phyloP scores from a whole-genome alignment of 2,113 vertebrate species.

The Rutilus rutilus region DNA sequence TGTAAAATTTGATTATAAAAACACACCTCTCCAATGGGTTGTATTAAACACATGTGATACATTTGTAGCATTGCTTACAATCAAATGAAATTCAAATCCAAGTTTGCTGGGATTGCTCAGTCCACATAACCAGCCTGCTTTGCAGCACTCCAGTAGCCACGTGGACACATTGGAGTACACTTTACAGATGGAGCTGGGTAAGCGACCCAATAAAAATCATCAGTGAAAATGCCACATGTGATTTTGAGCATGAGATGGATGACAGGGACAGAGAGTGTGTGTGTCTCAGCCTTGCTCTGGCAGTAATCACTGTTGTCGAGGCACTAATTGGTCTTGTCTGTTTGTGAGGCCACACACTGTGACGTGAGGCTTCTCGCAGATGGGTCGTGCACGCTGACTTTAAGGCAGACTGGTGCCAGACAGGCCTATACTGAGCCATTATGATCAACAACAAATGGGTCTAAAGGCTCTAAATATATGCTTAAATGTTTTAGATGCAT shows the following conservation, averaged over 20 bases:
- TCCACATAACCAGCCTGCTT: slow-evolving; percentile 36
- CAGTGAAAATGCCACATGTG: slow-evolving; percentile 39
- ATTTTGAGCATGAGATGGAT: slow-evolving; percentile 42
- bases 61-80: neutral
- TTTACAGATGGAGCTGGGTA: slow-evolving; percentile 41
- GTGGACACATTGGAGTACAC: slow-evolving; percentile 34
- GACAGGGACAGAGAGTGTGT: slow-evolving; percentile 15
- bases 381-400: slow-evolving; percentile 33
- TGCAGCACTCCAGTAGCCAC: slow-evolving; percentile 20
- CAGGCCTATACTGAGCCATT: neutral
- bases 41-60: neutral
- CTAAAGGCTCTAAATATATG: neutral
- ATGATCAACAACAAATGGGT: slow-evolving; percentile 4
- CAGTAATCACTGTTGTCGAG: slow-evolving; percentile 41
- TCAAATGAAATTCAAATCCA: neutral
- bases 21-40: neutral
- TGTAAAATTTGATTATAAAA: neutral
- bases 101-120: slow-evolving; percentile 28
- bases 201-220: slow-evolving; percentile 38
- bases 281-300: slow-evolving; percentile 11
- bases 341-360: slow-evolving; percentile 39
- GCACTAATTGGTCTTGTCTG: slow-evolving; percentile 44
- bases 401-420: slow-evolving; percentile 25
- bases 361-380: slow-evolving; percentile 24
- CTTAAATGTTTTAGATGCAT: too few species aligned